Conservation (phyloP, 2,888 invertebrate species). For the Thymelicus acteon region DNA sequence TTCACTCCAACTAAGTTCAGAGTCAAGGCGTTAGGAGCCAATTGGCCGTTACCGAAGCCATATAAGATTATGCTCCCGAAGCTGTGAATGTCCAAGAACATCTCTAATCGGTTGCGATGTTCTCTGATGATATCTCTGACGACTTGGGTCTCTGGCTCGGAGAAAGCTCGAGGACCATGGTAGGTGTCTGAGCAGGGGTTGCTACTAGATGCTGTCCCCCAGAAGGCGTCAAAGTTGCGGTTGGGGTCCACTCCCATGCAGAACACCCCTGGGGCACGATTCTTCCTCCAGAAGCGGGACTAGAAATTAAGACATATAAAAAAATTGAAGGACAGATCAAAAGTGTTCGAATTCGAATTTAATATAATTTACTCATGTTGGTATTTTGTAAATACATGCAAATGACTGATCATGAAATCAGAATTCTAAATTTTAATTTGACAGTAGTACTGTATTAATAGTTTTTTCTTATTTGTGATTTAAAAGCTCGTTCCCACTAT, state of each 20-base stretch:
- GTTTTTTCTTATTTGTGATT: too few relatives aligned
- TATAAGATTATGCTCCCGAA: constrained; percentile 87
- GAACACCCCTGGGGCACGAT: constrained; percentile 69
- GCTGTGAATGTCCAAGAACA: constrained; percentile 90
- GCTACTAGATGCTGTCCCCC: constrained; percentile 83
- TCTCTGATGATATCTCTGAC: constrained; percentile 83
- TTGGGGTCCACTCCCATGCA: constrained; percentile 91
- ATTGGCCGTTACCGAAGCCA: constrained; percentile 64
- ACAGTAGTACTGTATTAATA: too few relatives aligned
- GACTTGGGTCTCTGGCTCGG: constrained; percentile 87
- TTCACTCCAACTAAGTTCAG: constrained; percentile 66
- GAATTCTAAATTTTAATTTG: too few relatives aligned
- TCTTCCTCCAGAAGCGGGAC: constrained; percentile 88
- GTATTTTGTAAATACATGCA: too few relatives aligned
- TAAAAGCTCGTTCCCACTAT: too few relatives aligned
- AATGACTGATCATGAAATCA: too few relatives aligned
- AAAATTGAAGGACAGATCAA: constrained; percentile 20
- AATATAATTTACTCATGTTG: too few relatives aligned
- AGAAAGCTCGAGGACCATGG: constrained; percentile 86
- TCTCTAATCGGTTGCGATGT: constrained; percentile 75
- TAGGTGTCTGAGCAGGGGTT: constrained; percentile 85
- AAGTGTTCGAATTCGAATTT: too few relatives aligned
- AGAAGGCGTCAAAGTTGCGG: constrained; percentile 89
- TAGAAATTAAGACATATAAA: constrained; percentile 48
- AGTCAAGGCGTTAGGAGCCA: constrained; percentile 77